phyloP scores from a whole-genome alignment of 2,113 vertebrate genomes.

The Tursiops truncatus region DNA sequence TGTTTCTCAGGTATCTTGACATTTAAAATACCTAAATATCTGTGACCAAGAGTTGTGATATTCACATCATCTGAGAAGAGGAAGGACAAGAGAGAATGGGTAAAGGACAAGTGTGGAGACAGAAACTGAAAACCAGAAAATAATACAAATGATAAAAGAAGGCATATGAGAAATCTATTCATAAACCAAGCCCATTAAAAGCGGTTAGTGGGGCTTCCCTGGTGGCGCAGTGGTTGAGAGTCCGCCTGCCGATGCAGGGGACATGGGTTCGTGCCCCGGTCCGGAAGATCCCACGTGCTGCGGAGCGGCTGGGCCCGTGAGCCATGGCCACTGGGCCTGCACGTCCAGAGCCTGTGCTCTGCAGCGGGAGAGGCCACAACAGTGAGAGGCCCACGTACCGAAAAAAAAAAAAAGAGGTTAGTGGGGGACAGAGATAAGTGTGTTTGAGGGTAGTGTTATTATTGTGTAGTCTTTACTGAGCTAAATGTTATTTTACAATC shows the following conservation, averaged over 20 bases:
- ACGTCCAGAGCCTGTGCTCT: rapidly evolving
- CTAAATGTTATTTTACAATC: background rate
- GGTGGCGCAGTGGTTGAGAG: no score
- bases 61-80: background rate
- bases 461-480: background rate
- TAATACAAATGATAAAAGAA: background rate
- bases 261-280: no score
- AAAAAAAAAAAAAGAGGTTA: background rate
- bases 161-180: background rate
- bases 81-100: background rate
- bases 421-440: background rate
- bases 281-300: no score
- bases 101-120: background rate
- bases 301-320: no score
- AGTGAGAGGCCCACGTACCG: no score
- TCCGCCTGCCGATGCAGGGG: no score
- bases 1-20: background rate
- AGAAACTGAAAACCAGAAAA: background rate
- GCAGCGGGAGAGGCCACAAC: no score
- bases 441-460: background rate
- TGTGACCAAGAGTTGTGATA: background rate
- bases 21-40: conserved; percentile 12
- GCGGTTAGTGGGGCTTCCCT: background rate
- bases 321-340: no score
- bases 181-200: background rate